Evolutionary conservation across 2,888 invertebrate genomes (phyloP).

Genomic region (Listrodromus nycthemerus): DNA sequence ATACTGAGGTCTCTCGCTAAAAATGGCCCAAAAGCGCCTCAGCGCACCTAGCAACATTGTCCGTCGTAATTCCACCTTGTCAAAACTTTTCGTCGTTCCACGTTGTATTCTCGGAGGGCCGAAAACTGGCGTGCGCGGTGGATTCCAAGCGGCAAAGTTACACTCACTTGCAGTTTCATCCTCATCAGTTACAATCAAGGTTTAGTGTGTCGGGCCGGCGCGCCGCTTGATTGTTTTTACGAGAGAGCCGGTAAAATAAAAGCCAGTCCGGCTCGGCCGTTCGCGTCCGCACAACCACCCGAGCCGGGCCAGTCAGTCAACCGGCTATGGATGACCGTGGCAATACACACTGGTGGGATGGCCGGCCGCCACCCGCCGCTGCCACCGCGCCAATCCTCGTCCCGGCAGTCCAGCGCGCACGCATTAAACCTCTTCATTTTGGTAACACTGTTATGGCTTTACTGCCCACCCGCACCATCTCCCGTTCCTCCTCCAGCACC

Average conservation of each 20-base stretch:
- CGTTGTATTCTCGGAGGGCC: background rate
- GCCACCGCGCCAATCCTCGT: constrained; percentile 59
- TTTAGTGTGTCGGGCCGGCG: constrained; percentile 77
- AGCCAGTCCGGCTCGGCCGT: constrained; percentile 60
- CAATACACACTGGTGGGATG: constrained; percentile 68
- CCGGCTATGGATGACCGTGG: constrained; percentile 59
- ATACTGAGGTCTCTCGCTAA: background rate
- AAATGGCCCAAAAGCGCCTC: constrained; percentile 1
- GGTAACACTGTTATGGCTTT: constrained; percentile 82
- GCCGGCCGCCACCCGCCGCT: constrained; percentile 63
- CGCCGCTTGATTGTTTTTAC: constrained; percentile 83
- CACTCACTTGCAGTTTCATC: constrained; percentile 71
- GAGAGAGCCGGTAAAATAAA: constrained; percentile 74
- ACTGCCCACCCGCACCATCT: constrained; percentile 71
- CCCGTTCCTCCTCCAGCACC: constrained; percentile 20
- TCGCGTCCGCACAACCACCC: constrained; percentile 27
- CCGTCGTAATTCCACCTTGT: constrained; percentile 45
- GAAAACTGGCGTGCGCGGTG: constrained; percentile 29
- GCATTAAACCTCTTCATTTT: constrained; percentile 82
- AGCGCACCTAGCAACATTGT: constrained; percentile 16
- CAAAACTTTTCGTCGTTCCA: constrained; percentile 45
- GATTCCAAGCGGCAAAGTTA: constrained; percentile 54
- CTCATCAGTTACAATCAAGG: constrained; percentile 81
- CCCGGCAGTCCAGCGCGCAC: constrained; percentile 67
- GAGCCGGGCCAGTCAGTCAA: constrained; percentile 60